These are phyloP conservation scores for Sceloporus tristichus DNA, from an alignment of 2,113 vertebrate species.

Conservation along the genomic window DNA sequence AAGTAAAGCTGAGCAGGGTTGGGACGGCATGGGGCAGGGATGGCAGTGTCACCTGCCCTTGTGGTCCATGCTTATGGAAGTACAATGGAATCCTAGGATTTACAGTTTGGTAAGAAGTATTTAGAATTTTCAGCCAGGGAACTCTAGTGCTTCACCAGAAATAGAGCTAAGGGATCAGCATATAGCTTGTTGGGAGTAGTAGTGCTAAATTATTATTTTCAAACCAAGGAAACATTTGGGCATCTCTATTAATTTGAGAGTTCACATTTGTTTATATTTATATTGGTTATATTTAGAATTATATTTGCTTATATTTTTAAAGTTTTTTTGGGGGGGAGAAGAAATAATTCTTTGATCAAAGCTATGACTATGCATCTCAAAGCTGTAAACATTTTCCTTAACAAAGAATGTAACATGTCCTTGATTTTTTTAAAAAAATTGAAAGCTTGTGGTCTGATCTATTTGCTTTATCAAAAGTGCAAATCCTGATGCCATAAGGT, in stretches of 20 bases:
- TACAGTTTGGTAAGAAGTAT: too few relatives aligned
- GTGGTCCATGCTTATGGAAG: too few relatives aligned
- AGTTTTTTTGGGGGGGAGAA: too few relatives aligned
- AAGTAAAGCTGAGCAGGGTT: too few relatives aligned
- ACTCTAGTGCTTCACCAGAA: too few relatives aligned
- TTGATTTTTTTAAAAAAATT: neutral
- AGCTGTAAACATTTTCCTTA: neutral
- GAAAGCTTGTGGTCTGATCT: conserved; percentile 37
- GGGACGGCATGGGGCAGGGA: too few relatives aligned
- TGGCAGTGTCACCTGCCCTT: too few relatives aligned
- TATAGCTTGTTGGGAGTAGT: neutral
- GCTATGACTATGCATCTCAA: neutral
- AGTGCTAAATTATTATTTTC: neutral
- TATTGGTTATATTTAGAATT: too few relatives aligned
- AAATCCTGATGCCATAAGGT: conserved; percentile 29
- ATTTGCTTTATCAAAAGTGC: conserved; percentile 29
- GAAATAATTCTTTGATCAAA: too few relatives aligned
- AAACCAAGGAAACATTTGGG: neutral
- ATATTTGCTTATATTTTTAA: neutral
- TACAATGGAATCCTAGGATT: too few relatives aligned
- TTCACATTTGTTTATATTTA: too few relatives aligned
- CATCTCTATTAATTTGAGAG: neutral
- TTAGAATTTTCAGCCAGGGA: too few relatives aligned
- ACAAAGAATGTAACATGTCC: neutral
- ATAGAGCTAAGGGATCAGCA: neutral